Evolutionary conservation across 30 jellyfish, hydroid and myxozoan species (phyloP).

Genomic region (Clytia hemisphaerica): DNA sequence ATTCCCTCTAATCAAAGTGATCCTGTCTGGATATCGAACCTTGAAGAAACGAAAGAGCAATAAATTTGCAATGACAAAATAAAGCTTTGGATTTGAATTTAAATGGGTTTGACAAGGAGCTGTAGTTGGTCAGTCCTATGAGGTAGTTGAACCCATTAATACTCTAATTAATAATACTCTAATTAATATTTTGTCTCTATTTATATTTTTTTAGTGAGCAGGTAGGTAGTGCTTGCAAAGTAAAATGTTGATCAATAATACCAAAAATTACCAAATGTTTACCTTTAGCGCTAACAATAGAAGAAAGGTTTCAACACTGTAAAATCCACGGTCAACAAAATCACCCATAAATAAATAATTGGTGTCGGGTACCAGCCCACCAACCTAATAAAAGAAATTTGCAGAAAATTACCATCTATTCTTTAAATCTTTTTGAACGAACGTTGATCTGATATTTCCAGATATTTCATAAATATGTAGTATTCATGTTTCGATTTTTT

Average conservation of each 20-base stretch:
- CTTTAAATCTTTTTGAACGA: neutral
- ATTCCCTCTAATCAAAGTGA: constrained; percentile 87
- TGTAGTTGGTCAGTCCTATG: no score
- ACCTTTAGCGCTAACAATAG: constrained; percentile 86
- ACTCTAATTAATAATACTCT: no score
- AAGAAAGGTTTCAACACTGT: constrained; percentile 97
- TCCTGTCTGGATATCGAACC: constrained; percentile 94
- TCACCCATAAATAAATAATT: constrained; percentile 96
- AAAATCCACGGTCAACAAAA: constrained; percentile 98
- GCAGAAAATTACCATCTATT: neutral
- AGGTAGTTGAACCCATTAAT: no score
- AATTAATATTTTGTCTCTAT: no score
- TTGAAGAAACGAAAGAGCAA: neutral
- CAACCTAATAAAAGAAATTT: constrained; percentile 52
- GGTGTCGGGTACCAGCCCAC: constrained; percentile 98
- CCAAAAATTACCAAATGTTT: neutral
- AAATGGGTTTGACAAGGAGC: no score
- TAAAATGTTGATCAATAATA: no score
- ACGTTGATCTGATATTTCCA: neutral
- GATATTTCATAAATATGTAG: neutral
- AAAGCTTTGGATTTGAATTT: neutral
- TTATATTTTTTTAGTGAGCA: no score
- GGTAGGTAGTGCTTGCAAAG: no score
- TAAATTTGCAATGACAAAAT: neutral
- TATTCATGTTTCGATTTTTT: no score